These are phyloP conservation scores for Camelus bactrianus DNA, from an alignment of 2,113 vertebrate genomes.

Conservation along the genomic window DNA sequence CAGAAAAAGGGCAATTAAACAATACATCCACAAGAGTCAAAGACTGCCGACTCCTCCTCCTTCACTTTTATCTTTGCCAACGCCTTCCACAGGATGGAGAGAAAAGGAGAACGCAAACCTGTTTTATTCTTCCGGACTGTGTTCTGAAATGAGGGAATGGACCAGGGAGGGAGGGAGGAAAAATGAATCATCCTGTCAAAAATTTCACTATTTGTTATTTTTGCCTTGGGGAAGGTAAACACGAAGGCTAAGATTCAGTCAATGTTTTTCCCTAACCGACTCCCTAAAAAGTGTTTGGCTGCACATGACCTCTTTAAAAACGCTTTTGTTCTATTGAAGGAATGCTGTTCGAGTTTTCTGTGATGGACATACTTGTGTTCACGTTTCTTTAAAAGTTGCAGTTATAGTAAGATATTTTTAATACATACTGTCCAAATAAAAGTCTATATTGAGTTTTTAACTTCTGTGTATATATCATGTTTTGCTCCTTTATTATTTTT, in stretches of 20 bases:
- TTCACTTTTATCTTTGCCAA: background rate
- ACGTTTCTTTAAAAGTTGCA: background rate
- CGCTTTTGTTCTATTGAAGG: background rate
- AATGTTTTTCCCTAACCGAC: background rate
- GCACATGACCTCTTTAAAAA: background rate
- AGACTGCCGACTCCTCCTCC: background rate
- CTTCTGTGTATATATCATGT: background rate
- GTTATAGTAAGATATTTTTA: background rate
- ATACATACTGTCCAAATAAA: background rate
- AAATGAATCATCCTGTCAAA: background rate
- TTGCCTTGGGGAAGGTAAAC: background rate
- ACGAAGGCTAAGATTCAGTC: background rate
- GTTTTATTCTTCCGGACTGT: background rate
- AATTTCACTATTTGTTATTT: background rate
- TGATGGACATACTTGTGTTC: background rate
- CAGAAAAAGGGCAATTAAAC: background rate
- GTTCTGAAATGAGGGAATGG: background rate
- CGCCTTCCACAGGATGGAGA: background rate
- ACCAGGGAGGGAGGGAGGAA: background rate
- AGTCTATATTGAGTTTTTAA: background rate
- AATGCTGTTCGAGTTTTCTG: constrained; percentile 4
- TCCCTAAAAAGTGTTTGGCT: background rate
- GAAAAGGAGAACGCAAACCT: background rate
- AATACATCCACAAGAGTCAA: background rate
- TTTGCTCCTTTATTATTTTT: constrained; percentile 10